Evolutionary conservation across 2,113 vertebrate genomes (phyloP).

Genomic region (Macaca mulatta): DNA sequence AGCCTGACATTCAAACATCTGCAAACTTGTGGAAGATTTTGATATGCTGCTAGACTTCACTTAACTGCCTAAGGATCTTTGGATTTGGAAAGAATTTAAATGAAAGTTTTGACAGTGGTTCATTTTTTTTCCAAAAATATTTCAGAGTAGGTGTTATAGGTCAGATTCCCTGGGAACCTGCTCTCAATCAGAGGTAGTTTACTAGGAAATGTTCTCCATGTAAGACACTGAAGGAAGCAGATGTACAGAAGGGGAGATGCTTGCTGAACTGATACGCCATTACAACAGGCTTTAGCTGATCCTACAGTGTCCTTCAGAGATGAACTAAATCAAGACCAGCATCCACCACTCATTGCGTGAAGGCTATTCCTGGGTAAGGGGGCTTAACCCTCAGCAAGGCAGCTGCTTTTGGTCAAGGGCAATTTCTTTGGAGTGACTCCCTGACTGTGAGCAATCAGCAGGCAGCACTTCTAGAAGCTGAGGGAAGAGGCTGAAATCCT

Average conservation of each 20-base stretch:
- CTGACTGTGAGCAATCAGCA: background rate
- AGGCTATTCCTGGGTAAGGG: background rate
- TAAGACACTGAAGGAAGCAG: background rate
- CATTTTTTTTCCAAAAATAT: background rate
- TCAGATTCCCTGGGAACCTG: background rate
- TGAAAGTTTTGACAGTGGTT: background rate
- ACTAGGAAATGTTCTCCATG: background rate
- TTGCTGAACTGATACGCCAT: background rate
- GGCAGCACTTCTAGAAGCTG: background rate
- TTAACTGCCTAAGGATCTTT: background rate
- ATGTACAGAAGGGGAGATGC: background rate
- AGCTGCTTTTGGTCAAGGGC: background rate
- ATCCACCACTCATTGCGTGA: background rate
- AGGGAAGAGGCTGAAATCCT: background rate
- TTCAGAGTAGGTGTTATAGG: background rate
- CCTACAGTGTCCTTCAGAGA: background rate
- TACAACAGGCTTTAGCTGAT: background rate
- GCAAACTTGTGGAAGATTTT: background rate
- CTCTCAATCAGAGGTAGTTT: background rate
- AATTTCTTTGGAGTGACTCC: background rate
- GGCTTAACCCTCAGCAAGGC: background rate
- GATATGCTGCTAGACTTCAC: background rate
- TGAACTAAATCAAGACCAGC: background rate
- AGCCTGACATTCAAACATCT: background rate
- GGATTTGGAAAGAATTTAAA: constrained; percentile 16